These are phyloP conservation scores for Leucosticte australis DNA, from an alignment of 2,113 vertebrate species.

Conservation along the genomic window DNA sequence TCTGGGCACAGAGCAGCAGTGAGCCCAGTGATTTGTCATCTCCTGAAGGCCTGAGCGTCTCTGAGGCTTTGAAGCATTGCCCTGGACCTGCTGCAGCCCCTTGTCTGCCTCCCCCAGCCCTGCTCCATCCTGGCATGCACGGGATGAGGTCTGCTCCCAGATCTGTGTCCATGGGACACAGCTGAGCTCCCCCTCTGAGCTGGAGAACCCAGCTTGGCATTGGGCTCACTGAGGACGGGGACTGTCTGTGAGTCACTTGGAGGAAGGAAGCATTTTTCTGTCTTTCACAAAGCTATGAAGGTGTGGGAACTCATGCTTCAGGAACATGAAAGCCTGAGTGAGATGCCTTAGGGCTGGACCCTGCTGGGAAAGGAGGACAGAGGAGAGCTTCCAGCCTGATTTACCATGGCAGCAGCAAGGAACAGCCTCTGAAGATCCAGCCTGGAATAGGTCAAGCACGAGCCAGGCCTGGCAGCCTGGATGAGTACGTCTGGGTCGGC, in stretches of 20 bases:
- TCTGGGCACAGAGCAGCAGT: not conserved
- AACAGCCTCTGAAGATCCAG: not conserved
- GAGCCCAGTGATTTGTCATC: not conserved
- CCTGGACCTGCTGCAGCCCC: not conserved
- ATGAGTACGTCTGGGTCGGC: not conserved
- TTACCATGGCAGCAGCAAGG: not conserved
- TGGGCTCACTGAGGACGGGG: not conserved
- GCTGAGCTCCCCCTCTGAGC: not conserved
- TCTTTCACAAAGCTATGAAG: not conserved
- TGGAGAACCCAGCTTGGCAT: rapidly evolving
- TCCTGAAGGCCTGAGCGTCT: not conserved
- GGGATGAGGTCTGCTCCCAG: not conserved
- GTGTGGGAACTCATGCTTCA: not conserved
- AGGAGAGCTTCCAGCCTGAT: not conserved
- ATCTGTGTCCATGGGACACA: rapidly evolving
- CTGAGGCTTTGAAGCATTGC: not conserved
- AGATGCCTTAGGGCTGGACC: not conserved
- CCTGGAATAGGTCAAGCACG: not conserved
- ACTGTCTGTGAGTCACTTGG: rapidly evolving
- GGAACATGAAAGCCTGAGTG: not conserved
- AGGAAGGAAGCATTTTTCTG: not conserved
- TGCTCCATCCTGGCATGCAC: not conserved
- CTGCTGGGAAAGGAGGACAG: not conserved
- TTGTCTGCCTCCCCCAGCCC: not conserved
- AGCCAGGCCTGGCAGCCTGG: not conserved